Evolutionary conservation across 37 sponge, comb jelly and placozoan genomes (phyloP), one percentile per base, ranked within the genome.

Genomic region (Spongilla lacustris): DNA sequence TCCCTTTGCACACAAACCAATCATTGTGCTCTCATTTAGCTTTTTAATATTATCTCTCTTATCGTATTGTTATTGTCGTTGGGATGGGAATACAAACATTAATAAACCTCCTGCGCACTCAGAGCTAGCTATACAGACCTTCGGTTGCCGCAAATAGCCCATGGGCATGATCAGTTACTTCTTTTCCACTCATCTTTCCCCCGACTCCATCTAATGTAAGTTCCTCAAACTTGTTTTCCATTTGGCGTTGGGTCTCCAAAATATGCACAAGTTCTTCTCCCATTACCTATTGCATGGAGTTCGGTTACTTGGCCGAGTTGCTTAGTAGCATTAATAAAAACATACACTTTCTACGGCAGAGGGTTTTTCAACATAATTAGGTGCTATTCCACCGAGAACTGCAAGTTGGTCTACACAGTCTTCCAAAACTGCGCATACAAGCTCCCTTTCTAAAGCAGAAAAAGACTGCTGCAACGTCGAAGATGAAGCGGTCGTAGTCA

Each of bases 321-420:
- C n/a, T n/a, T n/a, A 71, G 29, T 71, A 71, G 26, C 21, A 29
- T 36, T 76, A 5, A 32, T 26, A 10, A 81, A 9, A 68, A 50
- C 91, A 72, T 75, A 91, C 89, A 27, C 25, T 67, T 67, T 92
- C 93, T 73, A 88, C 85, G 26, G 93, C 86, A 8, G 93, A 88
- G 8, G 93, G 85, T 32, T 88, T 88, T 12, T 79, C 84, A 35
- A 80, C 46, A 69, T 83, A 84, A 77, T 84, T 58, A 10, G 93
- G 87, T 46, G 90, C 84, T 36, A 97, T 91, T 8, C 91, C 94
- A 0, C 94, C 94, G 69, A 97, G 81, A 17, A 97, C 84, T 25
- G 90, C 88, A 38, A 94, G 71, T 86, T 97, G 95, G 75, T 97
- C 93, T 6, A 86, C 86, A 74, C 84, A 88, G 79, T 97, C 97